phyloP scores from a whole-genome alignment of 2,797 vertebrate genomes.

The Hyperoplus lanceolatus region DNA sequence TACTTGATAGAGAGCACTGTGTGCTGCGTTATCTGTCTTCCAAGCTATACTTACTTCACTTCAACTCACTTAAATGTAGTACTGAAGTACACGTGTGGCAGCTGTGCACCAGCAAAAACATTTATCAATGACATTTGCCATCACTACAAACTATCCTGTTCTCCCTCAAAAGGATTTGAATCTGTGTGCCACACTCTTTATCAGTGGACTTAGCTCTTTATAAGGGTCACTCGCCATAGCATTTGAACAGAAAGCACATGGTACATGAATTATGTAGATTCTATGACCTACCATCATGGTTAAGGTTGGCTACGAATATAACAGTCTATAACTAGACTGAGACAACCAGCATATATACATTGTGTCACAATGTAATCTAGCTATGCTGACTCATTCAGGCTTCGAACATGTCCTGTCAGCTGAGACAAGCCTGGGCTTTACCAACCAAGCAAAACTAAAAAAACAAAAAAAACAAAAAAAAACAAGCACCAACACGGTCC shows the following conservation, averaged over 20 bases:
- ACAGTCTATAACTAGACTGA: slow-evolving; percentile 37
- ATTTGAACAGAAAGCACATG: slow-evolving; percentile 27
- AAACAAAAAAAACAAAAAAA: slow-evolving; percentile 10
- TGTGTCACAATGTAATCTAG: slow-evolving; percentile 36
- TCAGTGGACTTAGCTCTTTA: slow-evolving; percentile 24
- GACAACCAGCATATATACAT: slow-evolving; percentile 52
- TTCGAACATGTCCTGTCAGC: slow-evolving; percentile 46
- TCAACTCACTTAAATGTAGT: background rate
- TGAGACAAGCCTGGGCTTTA: slow-evolving; percentile 40
- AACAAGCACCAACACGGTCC: slow-evolving; percentile 3
- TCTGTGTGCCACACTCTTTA: slow-evolving; percentile 21
- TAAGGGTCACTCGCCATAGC: slow-evolving; percentile 13
- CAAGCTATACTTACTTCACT: slow-evolving; percentile 25
- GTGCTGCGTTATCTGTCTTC: background rate
- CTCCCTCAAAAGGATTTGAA: slow-evolving; percentile 25
- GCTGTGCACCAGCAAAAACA: slow-evolving; percentile 13
- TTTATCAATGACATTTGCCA: slow-evolving; percentile 32
- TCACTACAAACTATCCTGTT: slow-evolving; percentile 35
- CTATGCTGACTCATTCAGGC: slow-evolving; percentile 46
- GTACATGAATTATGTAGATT: slow-evolving; percentile 32
- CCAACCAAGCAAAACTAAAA: slow-evolving; percentile 20
- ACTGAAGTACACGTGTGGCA: slow-evolving; percentile 25
- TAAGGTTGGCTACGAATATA: slow-evolving; percentile 43
- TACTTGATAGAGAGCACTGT: slow-evolving; percentile 21
- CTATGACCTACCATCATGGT: slow-evolving; percentile 19